These are phyloP conservation scores for Tyrannus savana DNA, from an alignment of 2,113 vertebrate genomes.

Conservation along the genomic window DNA sequence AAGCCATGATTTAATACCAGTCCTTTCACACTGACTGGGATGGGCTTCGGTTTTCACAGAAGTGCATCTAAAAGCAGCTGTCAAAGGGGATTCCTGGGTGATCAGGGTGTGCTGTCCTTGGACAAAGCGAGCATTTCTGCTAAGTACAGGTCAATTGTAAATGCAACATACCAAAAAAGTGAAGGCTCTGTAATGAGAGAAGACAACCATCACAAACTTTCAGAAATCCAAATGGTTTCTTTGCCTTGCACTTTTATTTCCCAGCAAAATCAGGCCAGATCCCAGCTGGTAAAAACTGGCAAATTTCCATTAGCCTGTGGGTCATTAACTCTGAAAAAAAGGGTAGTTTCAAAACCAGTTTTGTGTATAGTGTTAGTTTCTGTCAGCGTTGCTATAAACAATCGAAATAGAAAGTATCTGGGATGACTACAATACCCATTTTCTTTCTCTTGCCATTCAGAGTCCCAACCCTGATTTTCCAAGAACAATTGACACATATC, in stretches of 20 bases:
- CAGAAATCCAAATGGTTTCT: constrained; percentile 29
- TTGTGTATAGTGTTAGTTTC: constrained; percentile 48
- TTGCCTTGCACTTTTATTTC: constrained; percentile 41
- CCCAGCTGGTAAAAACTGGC: constrained; percentile 64
- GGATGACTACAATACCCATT: constrained; percentile 33
- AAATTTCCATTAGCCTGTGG: constrained; percentile 55
- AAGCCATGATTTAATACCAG: background rate
- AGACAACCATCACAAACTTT: constrained; percentile 15
- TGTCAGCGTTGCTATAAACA: constrained; percentile 65
- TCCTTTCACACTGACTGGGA: background rate
- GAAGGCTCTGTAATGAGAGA: background rate
- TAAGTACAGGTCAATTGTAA: background rate
- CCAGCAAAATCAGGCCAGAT: constrained; percentile 61
- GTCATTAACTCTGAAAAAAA: constrained; percentile 66
- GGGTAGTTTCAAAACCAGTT: constrained; percentile 63
- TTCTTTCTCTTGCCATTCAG: constrained; percentile 48
- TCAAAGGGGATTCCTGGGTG: background rate
- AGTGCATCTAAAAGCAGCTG: background rate
- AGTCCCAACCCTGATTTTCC: background rate
- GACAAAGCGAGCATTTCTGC: background rate
- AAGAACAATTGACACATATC: background rate
- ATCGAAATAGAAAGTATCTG: constrained; percentile 60
- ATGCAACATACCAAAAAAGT: background rate
- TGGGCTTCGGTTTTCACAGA: background rate
- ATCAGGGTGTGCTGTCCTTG: background rate